These are phyloP conservation scores for Epicampocera succincta DNA, from an alignment of 2,888 invertebrate species.

Conservation along the genomic window DNA sequence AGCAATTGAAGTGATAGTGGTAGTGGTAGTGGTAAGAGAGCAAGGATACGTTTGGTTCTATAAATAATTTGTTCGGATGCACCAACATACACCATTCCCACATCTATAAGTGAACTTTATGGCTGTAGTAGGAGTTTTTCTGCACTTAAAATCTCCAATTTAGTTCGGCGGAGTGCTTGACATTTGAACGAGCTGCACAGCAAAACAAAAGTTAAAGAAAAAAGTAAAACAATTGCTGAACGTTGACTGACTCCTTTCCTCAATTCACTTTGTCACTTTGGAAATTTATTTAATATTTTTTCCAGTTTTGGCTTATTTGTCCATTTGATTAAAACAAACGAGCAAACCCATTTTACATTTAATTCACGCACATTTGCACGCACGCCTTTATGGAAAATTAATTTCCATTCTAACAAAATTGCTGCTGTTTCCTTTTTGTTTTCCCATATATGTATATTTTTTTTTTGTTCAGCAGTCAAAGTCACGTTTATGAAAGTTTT, in stretches of 20 bases:
- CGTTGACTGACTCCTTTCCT: conserved; percentile 3
- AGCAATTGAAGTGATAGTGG: conserved; percentile 37
- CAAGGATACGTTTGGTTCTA: conserved; percentile 53
- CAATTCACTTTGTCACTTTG: conserved; percentile 19
- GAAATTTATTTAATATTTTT: neutral
- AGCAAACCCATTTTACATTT: conserved; percentile 14
- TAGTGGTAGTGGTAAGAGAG: conserved; percentile 49
- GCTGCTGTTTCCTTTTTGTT: conserved; percentile 13
- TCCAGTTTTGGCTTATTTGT: conserved; percentile 21
- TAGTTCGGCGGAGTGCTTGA: conserved; percentile 40
- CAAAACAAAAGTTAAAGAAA: conserved; percentile 7
- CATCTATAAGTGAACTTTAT: conserved; percentile 46
- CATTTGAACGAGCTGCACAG: conserved; percentile 14
- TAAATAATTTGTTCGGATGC: conserved; percentile 48
- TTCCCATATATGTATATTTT: too few species aligned
- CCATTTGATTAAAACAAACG: conserved; percentile 27
- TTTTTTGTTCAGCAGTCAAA: neutral
- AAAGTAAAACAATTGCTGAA: conserved; percentile 1
- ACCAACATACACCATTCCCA: conserved; percentile 70
- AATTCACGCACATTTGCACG: conserved; percentile 11
- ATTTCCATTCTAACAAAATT: conserved; percentile 19
- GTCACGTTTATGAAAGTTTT: conserved; percentile 27
- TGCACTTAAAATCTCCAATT: neutral
- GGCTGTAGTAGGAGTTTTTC: neutral
- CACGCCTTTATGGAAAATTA: neutral